phyloP scores from a whole-genome alignment of 1,140 invertebrate species.

The Drosophila pachea region DNA sequence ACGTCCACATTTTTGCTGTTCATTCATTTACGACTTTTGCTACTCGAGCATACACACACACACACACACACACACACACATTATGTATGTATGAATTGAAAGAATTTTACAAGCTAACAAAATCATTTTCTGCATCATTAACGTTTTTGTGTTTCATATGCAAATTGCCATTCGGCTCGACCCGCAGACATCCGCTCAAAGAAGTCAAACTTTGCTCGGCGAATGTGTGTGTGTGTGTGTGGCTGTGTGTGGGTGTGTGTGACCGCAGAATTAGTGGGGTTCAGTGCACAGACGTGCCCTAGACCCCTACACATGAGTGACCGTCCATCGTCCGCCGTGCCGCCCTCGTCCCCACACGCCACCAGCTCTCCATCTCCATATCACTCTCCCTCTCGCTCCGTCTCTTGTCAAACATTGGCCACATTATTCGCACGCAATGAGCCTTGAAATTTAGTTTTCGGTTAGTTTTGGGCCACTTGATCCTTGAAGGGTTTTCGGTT shows the following conservation, averaged over 20 bases:
- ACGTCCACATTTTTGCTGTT: constrained; percentile 41
- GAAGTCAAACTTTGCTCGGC: constrained; percentile 59
- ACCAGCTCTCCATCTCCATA: not conserved
- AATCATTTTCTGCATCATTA: constrained; percentile 76
- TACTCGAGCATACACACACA: not conserved
- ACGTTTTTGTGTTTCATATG: constrained; percentile 77
- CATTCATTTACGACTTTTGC: constrained; percentile 68
- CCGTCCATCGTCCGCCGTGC: no score
- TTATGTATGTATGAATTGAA: constrained; percentile 21
- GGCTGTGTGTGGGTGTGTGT: constrained; percentile 41
- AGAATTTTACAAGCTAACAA: constrained; percentile 76
- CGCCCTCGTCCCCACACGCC: not conserved
- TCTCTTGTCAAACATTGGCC: constrained; percentile 57
- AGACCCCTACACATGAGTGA: constrained; percentile 16
- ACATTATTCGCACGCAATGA: constrained; percentile 76
- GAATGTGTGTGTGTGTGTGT: constrained; percentile 19
- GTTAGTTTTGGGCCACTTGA: constrained; percentile 54
- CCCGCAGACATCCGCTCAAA: constrained; percentile 61
- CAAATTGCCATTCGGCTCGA: constrained; percentile 45
- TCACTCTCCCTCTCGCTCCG: not conserved
- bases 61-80: not conserved
- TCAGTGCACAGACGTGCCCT: constrained; percentile 58
- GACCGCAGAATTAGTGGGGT: constrained; percentile 72
- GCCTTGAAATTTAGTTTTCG: constrained; percentile 77
- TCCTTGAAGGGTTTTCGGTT: constrained; percentile 42